A percentile compares a stretch with the other conserved stretches of the same genome.
phyloP scores from a whole-genome alignment of 2,797 vertebrate genomes.

The Megaceryle alcyon region DNA sequence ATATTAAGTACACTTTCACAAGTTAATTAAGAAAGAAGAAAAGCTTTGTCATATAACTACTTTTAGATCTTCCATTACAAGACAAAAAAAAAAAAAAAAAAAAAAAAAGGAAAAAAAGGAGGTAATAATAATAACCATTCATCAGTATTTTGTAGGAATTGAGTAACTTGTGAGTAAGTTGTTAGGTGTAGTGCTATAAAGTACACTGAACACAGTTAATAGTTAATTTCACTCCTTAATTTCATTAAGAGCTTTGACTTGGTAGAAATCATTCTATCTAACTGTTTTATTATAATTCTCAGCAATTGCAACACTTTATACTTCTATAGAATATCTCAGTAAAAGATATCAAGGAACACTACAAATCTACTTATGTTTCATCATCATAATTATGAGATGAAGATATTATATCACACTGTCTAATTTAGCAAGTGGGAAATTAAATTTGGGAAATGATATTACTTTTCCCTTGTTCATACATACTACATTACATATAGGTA shows the following conservation, averaged over 20 bases:
- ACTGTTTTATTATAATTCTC: not conserved
- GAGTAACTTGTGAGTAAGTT: not conserved
- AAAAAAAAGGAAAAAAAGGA: not conserved
- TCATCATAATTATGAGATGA: not conserved
- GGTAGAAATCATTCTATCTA: not conserved
- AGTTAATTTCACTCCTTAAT: not conserved
- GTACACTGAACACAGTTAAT: not conserved
- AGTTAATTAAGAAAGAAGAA: not conserved
- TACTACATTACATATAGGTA: not conserved
- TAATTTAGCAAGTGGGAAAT: not conserved
- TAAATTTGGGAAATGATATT: not conserved
- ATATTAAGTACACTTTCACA: not conserved
- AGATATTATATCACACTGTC: not conserved
- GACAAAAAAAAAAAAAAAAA: too few relatives aligned
- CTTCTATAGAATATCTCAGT: not conserved
- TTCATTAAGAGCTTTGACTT: not conserved
- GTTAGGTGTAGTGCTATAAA: not conserved
- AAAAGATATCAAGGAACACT: not conserved
- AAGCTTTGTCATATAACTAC: not conserved
- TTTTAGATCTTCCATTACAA: not conserved
- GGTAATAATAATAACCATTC: not conserved
- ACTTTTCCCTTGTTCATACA: not conserved
- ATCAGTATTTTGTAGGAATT: not conserved
- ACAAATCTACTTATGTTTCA: not conserved
- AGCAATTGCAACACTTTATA: not conserved